Evolutionary conservation across 2,113 vertebrate genomes (phyloP).

Genomic region (Tetrax tetrax): DNA sequence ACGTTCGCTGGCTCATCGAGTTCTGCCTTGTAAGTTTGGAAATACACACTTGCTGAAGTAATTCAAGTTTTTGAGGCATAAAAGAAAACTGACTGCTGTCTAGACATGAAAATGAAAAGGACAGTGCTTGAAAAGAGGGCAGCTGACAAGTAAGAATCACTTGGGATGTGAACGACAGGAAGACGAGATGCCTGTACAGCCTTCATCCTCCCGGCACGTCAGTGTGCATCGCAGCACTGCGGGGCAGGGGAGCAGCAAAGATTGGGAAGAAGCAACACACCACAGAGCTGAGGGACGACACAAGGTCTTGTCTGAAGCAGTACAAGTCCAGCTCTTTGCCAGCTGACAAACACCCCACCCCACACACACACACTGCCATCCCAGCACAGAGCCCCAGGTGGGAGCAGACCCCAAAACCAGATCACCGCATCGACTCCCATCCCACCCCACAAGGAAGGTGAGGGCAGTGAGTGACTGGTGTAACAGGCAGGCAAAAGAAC

Average conservation of each 20-base stretch:
- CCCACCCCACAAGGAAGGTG: neutral
- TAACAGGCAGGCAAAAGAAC: neutral
- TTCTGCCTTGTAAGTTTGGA: neutral
- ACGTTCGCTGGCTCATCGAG: constrained; percentile 34
- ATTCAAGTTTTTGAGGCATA: neutral
- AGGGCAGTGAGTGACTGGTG: neutral
- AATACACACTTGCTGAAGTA: neutral
- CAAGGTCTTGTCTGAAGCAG: neutral
- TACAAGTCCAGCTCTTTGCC: neutral
- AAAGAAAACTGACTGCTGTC: neutral
- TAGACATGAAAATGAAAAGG: neutral
- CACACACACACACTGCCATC: neutral
- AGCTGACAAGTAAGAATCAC: neutral
- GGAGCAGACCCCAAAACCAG: neutral
- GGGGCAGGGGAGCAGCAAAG: neutral
- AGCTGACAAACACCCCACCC: neutral
- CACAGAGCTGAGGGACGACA: neutral
- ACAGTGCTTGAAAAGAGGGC: neutral
- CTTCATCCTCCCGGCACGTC: rapidly evolving
- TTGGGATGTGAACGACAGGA: neutral
- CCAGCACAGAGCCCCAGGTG: neutral
- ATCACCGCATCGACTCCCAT: neutral
- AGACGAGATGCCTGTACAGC: neutral
- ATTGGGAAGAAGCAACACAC: neutral
- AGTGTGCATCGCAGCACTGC: rapidly evolving